Base-by-base conservation (phyloP, 2,888 invertebrate species). In the Atethmia centrago region DNA sequence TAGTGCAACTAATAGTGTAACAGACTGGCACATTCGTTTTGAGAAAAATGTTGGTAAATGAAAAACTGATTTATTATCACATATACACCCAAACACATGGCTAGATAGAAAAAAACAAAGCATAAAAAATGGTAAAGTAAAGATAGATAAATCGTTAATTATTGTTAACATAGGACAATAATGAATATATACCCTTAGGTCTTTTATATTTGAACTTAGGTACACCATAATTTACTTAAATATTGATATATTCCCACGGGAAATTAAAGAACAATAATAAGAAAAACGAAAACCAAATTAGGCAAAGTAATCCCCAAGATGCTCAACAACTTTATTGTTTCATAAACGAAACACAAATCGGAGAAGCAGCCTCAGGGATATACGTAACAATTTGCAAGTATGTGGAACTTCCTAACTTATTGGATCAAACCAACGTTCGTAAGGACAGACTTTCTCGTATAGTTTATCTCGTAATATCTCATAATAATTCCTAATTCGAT, bases 401-500 rank as follows among this genome's bases (percentile, higher is more conserved):
- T 67, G 75, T 79, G 65, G 67, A 84, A 86, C 82, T 89, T 81
- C 42, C 51, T 25, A 83, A 85, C 81, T 87, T 87, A 88, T 88
- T 85, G 82, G 85, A 89, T 87, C 84, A 83, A 81, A 84, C 83
- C 79, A 83, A 82, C 75, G 62, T 84, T 75, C 79, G 42, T 10
- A 87, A 77, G 82, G 79, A 74, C 70, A 56, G 88, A 89, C 83
- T 89, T 86, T 84, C 84, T 59, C 74, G 14, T 77, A 83, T 70
- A 87, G 87, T 88, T 88, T 82, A 85, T 84, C 80, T 80, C 74
- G 83, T 87, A 82, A 88, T 85, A 84, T 85, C 81, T 77, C 76
- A 80, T 86, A 87, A 89, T 86, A 85, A 88, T 85, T 76, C 81
- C 73, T 89, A 86, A 89, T 89, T 86, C 67, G 80, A 86, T 86